A percentile compares a stretch with the other conserved stretches of the same genome.
phyloP scores from a whole-genome alignment of 2,888 invertebrate genomes.

The Diadegma fenestrale region DNA sequence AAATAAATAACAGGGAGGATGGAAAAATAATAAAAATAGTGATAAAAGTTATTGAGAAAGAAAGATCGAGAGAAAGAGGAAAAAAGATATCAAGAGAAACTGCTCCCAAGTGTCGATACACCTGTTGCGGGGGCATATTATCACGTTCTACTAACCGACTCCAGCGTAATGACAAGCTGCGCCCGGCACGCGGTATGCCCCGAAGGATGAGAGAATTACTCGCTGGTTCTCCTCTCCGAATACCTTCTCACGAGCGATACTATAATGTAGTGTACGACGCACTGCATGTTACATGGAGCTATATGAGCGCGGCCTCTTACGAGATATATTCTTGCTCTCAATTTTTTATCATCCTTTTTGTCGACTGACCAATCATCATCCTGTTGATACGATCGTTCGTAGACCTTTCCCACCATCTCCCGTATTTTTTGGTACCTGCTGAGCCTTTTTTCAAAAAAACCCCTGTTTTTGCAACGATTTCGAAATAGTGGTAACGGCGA shows the following conservation, averaged over 20 bases:
- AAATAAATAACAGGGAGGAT: neutral
- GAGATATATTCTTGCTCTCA: constrained; percentile 41
- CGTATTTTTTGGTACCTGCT: neutral
- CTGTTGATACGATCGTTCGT: neutral
- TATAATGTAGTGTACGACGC: constrained; percentile 30
- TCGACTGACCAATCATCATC: constrained; percentile 25
- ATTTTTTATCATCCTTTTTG: constrained; percentile 27
- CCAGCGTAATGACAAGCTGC: constrained; percentile 71
- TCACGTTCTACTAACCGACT: constrained; percentile 73
- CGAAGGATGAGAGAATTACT: constrained; percentile 64
- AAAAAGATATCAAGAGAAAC: constrained; percentile 48
- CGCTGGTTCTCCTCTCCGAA: constrained; percentile 57
- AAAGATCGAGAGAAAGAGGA: neutral
- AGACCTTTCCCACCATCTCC: constrained; percentile 6
- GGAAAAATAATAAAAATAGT: neutral
- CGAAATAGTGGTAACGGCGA: neutral
- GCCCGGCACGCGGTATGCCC: constrained; percentile 62
- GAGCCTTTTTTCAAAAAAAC: neutral
- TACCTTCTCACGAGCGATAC: constrained; percentile 69
- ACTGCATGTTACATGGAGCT: constrained; percentile 29
- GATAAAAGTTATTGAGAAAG: neutral
- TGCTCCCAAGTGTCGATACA: constrained; percentile 69
- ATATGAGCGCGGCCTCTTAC: constrained; percentile 24
- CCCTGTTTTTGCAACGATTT: neutral
- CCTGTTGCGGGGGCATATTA: constrained; percentile 73